A percentile compares a stretch with the other conserved stretches of the same genome.
phyloP scores from a whole-genome alignment of 23 tunicate genomes.

The Oikopleura dioica region DNA sequence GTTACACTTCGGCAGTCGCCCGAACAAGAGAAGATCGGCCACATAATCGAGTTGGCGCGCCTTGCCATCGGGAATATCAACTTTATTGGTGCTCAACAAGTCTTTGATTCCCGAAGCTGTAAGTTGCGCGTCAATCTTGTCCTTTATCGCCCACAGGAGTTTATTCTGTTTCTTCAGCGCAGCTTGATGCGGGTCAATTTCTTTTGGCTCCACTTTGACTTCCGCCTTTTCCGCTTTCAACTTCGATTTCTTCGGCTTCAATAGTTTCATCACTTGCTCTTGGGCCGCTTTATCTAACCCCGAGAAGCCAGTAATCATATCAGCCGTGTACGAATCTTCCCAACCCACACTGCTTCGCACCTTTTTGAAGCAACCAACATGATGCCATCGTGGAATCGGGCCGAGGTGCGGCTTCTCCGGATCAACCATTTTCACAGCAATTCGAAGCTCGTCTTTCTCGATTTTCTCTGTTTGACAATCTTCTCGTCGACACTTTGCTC shows the following conservation, averaged over 20 bases:
- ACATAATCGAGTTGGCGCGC: slow-evolving; percentile 26
- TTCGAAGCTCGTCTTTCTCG: slow-evolving; percentile 27
- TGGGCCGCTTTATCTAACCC: slow-evolving; percentile 39
- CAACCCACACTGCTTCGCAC: slow-evolving; percentile 33
- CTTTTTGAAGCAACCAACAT: slow-evolving; percentile 84
- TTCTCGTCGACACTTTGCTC: slow-evolving; percentile 49
- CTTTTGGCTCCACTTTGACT: neutral
- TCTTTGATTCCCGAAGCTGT: slow-evolving; percentile 18
- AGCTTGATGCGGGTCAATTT: slow-evolving; percentile 17
- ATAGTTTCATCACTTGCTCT: slow-evolving; percentile 23
- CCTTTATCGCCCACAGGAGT: slow-evolving; percentile 46
- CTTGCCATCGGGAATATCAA: slow-evolving; percentile 28
- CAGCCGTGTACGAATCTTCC: slow-evolving; percentile 40
- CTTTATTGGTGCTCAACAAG: slow-evolving; percentile 30
- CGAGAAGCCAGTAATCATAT: slow-evolving; percentile 48
- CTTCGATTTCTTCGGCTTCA: slow-evolving; percentile 10
- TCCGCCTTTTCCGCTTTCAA: neutral
- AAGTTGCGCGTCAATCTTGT: slow-evolving; percentile 32
- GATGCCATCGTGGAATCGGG: slow-evolving; percentile 37
- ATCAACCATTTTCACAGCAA: neutral
- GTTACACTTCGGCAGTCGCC: slow-evolving; percentile 35
- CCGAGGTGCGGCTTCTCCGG: neutral
- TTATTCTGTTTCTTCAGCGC: slow-evolving; percentile 25
- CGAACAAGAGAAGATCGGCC: slow-evolving; percentile 71
- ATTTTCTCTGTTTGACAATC: slow-evolving; percentile 35